These are phyloP conservation scores for Eledone cirrhosa DNA, from an alignment of 2,888 invertebrate genomes.

Conservation along the genomic window DNA sequence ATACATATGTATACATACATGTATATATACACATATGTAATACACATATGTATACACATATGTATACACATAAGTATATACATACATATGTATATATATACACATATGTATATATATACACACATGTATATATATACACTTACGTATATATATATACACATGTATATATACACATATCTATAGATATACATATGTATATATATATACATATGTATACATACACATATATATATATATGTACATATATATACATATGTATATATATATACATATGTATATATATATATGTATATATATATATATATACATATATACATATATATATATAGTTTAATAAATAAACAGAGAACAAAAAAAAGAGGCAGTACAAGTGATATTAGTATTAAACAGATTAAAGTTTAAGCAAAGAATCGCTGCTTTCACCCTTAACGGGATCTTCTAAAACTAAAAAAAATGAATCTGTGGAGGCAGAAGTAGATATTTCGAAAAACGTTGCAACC, in stretches of 20 bases:
- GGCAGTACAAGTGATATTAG: no score
- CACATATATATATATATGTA: conserved; percentile 3
- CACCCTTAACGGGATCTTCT: no score
- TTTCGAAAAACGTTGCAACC: no score
- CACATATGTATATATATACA: not conserved
- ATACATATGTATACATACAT: not conserved
- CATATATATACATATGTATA: conserved; percentile 9
- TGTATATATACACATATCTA: not conserved
- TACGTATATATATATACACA: not conserved
- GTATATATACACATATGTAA: not conserved
- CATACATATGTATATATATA: not conserved
- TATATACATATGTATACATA: not conserved
- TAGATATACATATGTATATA: not conserved
- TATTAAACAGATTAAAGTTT: no score
- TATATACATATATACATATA: conserved; percentile 14
- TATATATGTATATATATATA: conserved; percentile 18
- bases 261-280: conserved; percentile 10
- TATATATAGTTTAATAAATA: no score
- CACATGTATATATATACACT: not conserved
- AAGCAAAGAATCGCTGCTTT: no score
- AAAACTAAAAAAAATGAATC: no score
- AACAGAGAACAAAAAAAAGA: not conserved
- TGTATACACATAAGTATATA: not conserved
- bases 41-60: not conserved
- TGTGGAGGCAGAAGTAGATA: no score